phyloP scores from a whole-genome alignment of 92 coral and sea anemone species.

The Parazoanthus atlanticus region DNA sequence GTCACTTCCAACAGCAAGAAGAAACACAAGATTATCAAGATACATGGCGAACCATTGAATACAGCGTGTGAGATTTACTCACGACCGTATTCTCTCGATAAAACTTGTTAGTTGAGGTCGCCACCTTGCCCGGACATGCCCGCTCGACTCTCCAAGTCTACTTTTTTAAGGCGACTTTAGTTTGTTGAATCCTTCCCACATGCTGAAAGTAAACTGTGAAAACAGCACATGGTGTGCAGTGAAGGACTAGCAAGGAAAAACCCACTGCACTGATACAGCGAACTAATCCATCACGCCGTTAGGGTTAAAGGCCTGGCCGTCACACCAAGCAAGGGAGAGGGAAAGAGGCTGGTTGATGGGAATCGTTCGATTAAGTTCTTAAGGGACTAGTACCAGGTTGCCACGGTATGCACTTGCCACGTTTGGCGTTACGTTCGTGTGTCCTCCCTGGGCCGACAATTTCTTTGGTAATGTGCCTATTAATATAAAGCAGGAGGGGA shows the following conservation, averaged over 20 bases:
- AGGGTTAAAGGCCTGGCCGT: not conserved
- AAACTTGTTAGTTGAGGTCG: not conserved
- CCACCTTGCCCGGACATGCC: slow-evolving; percentile 2
- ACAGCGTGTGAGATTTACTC: not conserved
- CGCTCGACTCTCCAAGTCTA: slow-evolving; percentile 9
- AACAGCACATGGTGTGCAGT: slow-evolving; percentile 18
- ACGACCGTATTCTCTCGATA: slow-evolving; percentile 24
- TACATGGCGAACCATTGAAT: slow-evolving; percentile 35
- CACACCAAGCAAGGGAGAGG: not conserved
- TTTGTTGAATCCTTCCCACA: not conserved
- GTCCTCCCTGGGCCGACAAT: too few relatives aligned
- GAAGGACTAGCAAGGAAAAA: slow-evolving; percentile 18
- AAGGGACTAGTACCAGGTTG: not conserved
- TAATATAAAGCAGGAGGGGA: too few relatives aligned
- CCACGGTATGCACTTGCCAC: not conserved
- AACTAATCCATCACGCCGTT: not conserved
- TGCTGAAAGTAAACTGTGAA: slow-evolving; percentile 29
- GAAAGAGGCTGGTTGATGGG: not conserved
- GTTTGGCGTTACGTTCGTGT: too few relatives aligned
- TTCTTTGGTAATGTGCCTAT: too few relatives aligned
- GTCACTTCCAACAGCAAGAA: not conserved
- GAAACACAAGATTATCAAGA: not conserved
- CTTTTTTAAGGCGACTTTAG: not conserved
- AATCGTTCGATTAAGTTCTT: not conserved
- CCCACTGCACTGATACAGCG: not conserved